Percentiles rank a stretch among this genome's conserved stretches.
phyloP scores from a whole-genome alignment of 1,140 invertebrate species.

The Brachionus asplanchnoidis region DNA sequence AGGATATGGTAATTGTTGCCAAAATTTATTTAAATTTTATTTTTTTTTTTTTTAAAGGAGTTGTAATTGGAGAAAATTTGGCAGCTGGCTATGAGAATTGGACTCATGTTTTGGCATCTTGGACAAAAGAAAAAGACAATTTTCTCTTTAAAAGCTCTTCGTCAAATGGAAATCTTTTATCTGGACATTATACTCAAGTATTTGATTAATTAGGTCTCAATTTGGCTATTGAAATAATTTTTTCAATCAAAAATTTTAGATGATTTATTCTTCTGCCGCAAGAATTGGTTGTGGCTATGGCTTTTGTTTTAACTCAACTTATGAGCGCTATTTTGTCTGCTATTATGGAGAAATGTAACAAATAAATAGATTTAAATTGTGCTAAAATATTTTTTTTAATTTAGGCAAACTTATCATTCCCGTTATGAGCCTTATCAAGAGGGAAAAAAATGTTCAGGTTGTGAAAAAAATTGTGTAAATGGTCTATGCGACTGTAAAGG shows the following conservation, averaged over 20 bases:
- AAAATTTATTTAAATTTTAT: neutral
- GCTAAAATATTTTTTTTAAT: neutral
- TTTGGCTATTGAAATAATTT: neutral
- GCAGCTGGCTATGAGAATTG: slow-evolving; percentile 41
- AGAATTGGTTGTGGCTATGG: slow-evolving; percentile 38
- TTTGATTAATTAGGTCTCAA: neutral
- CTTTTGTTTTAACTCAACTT: slow-evolving; percentile 24
- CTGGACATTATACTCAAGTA: slow-evolving; percentile 42
- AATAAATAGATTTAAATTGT: neutral
- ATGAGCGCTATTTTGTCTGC: slow-evolving; percentile 40
- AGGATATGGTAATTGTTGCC: neutral
- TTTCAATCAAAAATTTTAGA: neutral
- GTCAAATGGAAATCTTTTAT: neutral
- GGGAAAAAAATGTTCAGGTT: slow-evolving; percentile 15
- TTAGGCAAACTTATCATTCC: slow-evolving; percentile 39
- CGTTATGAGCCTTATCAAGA: slow-evolving; percentile 35
- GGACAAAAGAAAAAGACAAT: slow-evolving; percentile 36
- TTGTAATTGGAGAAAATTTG: slow-evolving; percentile 41
- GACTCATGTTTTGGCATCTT: slow-evolving; percentile 20
- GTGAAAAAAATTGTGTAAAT: slow-evolving; percentile 24
- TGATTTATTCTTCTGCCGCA: slow-evolving; percentile 32
- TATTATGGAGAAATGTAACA: slow-evolving; percentile 38
- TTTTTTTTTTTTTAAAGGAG: neutral
- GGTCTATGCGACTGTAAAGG: slow-evolving; percentile 33
- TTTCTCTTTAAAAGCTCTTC: slow-evolving; percentile 34